phyloP scores from a whole-genome alignment of 1,140 invertebrate species.

The Copidosoma floridanum region DNA sequence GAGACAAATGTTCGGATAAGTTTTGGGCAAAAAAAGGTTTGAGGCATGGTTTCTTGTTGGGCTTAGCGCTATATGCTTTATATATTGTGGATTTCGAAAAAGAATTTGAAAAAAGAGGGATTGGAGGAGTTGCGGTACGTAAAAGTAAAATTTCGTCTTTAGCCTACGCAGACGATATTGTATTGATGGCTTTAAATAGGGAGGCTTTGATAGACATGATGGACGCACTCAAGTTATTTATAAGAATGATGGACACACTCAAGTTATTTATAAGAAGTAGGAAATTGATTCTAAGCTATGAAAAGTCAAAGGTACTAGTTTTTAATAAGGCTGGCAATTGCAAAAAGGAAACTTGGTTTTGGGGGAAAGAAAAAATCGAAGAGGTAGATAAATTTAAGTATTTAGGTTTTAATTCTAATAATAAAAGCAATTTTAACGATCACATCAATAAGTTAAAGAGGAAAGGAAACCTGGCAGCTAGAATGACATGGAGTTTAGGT shows the following conservation, averaged over 20 bases:
- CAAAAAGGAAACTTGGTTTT: no score
- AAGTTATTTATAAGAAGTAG: constrained; percentile 22
- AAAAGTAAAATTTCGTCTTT: constrained; percentile 16
- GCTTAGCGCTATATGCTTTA: background rate
- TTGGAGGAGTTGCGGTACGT: constrained; percentile 20
- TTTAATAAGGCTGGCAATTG: no score
- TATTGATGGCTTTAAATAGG: constrained; percentile 21
- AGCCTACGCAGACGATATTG: constrained; percentile 29
- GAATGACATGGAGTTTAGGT: background rate
- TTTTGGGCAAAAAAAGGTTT: background rate
- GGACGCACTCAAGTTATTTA: background rate
- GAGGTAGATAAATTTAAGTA: constrained; percentile 29
- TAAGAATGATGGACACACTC: background rate
- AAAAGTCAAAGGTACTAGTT: no score
- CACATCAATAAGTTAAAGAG: constrained; percentile 15
- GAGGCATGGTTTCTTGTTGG: constrained; percentile 14
- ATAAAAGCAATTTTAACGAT: no score
- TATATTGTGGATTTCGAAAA: constrained; percentile 16
- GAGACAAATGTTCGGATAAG: background rate
- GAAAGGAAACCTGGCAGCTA: constrained; percentile 4
- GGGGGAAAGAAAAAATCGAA: no score
- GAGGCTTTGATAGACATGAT: constrained; percentile 24
- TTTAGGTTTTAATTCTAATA: constrained; percentile 22
- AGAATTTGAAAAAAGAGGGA: constrained; percentile 7
- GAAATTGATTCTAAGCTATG: constrained; percentile 14